Evolutionary conservation across 2,888 invertebrate genomes (phyloP), one percentile per base, ranked within the genome.

Genomic region (Ormyrus rosae): DNA sequence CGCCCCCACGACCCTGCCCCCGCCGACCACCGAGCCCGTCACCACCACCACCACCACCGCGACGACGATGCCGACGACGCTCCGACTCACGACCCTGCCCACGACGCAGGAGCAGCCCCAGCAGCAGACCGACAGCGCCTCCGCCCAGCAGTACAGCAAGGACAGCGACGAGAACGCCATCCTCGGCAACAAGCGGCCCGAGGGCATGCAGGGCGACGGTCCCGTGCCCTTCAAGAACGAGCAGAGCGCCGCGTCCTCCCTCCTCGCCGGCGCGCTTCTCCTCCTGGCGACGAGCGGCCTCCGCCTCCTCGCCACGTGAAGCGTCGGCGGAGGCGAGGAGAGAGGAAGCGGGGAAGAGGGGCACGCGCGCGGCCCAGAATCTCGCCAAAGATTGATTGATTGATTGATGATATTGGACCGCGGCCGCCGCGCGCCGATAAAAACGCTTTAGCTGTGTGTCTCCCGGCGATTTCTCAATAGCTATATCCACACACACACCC

Each of bases 1-100:
- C 60, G 95, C 96, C 34, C 96, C 97, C 1, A 96, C 96, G 10
- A 96, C 95, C 0, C 94, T 94, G 0, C 93, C 94, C 0, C 92
- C 93, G 0, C 92, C 93, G 1, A 92, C 92, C 0, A 92, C 92
- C 0, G 92, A 92, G 0, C 87, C 88, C 3, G 85, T 89, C 0
- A 91, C 91, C 0, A 92, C 92, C 1, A 91, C 34, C 0, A 91
- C 91, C 0, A 0, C 0, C 13, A 13, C n/a, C n/a, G 91, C 92
- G 1, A 91, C 92, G 1, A 91, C 91, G 1, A 91, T 92, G 2
- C 91, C 91, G 0, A 90, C 90, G 0, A 90, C 91, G 0, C 9
- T 50, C 90, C 90, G 78, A 91, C 34, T n/a, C 9, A 68, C 75
- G 6, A 92, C 11, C 86, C 92, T 92, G 34, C 48, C 56, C 1